Conservation (phyloP, 2,797 vertebrate genomes). For the Gallinago nigripennis region DNA sequence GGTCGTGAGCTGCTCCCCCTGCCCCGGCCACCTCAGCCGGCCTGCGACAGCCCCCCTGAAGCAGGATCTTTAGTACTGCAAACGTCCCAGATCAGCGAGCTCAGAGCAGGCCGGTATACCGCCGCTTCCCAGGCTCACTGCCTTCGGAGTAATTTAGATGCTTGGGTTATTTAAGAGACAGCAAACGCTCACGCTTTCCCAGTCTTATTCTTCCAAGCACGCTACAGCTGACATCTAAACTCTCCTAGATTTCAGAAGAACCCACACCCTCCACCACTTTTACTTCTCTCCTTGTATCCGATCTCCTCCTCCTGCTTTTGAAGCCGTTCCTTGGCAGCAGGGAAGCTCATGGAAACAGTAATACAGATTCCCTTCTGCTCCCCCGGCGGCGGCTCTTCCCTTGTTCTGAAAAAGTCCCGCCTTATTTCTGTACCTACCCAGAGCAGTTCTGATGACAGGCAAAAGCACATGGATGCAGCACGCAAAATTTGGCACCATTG, state of each 20-base stretch:
- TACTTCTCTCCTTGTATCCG: rapidly evolving
- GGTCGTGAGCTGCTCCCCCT: no score
- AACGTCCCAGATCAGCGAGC: rapidly evolving
- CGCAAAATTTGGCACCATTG: neutral
- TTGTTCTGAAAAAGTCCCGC: neutral
- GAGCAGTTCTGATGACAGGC: neutral
- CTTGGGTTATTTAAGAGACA: neutral
- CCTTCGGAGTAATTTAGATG: rapidly evolving
- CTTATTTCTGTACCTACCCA: rapidly evolving
- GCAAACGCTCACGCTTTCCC: neutral
- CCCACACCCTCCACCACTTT: neutral
- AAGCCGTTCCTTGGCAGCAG: rapidly evolving
- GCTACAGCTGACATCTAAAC: rapidly evolving
- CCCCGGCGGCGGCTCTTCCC: neutral
- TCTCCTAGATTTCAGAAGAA: neutral
- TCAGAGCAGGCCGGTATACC: rapidly evolving
- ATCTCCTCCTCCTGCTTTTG: neutral
- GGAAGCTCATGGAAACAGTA: rapidly evolving
- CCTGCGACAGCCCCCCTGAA: rapidly evolving
- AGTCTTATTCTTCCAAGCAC: neutral
- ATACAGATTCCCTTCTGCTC: neutral
- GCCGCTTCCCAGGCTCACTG: rapidly evolving
- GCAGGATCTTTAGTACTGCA: rapidly evolving
- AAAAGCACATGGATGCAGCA: neutral
- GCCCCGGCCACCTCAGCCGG: neutral